Evolutionary conservation across 2,113 vertebrate genomes (phyloP).

Genomic region (Sander lucioperca): DNA sequence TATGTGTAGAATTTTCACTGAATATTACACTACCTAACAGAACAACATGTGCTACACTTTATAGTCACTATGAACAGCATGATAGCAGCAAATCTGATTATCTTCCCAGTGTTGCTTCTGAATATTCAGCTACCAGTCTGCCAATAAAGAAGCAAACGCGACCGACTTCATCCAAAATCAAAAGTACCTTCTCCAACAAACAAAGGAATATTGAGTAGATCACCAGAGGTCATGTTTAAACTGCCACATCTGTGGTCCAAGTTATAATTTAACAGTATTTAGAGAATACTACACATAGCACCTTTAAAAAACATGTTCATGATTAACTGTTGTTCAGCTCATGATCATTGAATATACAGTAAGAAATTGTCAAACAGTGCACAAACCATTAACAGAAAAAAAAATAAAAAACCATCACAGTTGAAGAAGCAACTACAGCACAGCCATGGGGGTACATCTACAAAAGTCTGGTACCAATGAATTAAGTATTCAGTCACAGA

Average conservation of each 20-base stretch:
- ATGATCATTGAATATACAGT: conserved; percentile 55
- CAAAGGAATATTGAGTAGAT: conserved; percentile 3
- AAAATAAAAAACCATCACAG: conserved; percentile 51
- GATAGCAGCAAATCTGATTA: conserved; percentile 41
- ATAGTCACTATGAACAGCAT: conserved; percentile 45
- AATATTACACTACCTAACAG: conserved; percentile 34
- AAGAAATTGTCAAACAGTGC: conserved; percentile 56
- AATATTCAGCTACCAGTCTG: conserved; percentile 46
- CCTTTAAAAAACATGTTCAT: conserved; percentile 65
- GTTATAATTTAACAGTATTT: conserved; percentile 41
- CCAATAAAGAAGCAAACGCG: conserved; percentile 42
- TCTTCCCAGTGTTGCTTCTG: conserved; percentile 27
- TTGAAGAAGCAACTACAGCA: conserved; percentile 71
- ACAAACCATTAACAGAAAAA: conserved; percentile 50
- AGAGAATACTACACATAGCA: conserved; percentile 76
- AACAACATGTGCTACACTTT: conserved; percentile 56
- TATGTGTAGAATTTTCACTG: conserved; percentile 68
- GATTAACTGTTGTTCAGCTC: conserved; percentile 42
- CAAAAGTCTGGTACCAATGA: conserved; percentile 46
- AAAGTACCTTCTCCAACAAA: conserved; percentile 18
- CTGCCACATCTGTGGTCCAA: conserved; percentile 25
- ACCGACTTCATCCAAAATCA: conserved; percentile 31
- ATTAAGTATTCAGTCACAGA: conserved; percentile 38
- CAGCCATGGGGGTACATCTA: conserved; percentile 56
- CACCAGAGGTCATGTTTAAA: conserved; percentile 39